Conservation (phyloP, 2,113 vertebrate genomes). For the Elgaria multicarinata region DNA sequence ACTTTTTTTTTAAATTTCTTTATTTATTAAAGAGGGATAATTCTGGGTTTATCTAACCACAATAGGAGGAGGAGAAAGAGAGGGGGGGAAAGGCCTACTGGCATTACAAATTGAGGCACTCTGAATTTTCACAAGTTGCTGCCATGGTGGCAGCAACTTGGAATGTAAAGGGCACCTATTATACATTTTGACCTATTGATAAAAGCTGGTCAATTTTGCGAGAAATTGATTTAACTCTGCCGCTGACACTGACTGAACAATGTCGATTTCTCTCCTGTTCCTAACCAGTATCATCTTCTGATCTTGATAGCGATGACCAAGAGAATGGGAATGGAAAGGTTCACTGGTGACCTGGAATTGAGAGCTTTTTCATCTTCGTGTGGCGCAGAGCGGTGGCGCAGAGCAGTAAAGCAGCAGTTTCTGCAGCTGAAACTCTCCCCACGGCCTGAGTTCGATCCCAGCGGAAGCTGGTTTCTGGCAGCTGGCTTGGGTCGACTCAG, state of each 20-base stretch:
- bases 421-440: no score
- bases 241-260: not conserved
- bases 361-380: not conserved
- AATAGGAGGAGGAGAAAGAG: no score
- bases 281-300: no score
- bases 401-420: no score
- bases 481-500: no score
- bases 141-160: not conserved
- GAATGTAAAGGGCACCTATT: not conserved
- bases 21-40: not conserved
- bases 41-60: not conserved
- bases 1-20: fast-evolving
- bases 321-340: not conserved
- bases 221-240: not conserved
- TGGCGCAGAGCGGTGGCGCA: no score
- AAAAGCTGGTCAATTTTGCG: not conserved
- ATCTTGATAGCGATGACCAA: not conserved
- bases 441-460: no score
- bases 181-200: not conserved
- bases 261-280: not conserved
- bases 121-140: not conserved
- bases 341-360: not conserved
- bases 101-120: not conserved
- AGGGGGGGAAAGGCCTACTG: not conserved
- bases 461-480: no score